Conservation (phyloP, 2,888 invertebrate genomes). For the Rutpela maculata region DNA sequence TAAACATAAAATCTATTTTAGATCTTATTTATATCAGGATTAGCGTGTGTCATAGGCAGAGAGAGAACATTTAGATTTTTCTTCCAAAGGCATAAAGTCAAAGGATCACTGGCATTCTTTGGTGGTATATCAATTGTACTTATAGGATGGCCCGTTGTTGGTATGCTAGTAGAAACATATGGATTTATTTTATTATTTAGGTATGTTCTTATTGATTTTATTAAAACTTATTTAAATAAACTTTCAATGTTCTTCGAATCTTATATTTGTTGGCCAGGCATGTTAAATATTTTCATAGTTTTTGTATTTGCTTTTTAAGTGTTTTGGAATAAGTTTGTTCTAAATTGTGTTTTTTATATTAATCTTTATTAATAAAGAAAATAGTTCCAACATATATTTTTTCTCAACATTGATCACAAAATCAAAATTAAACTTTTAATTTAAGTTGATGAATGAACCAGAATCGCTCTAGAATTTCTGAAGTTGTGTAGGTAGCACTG, state of each 20-base stretch:
- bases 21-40: constrained; percentile 96
- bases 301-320: background rate
- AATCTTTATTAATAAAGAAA: background rate
- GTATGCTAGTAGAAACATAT: constrained; percentile 97
- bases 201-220: constrained; percentile 72
- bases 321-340: background rate
- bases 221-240: constrained; percentile 30
- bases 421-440: no score
- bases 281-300: background rate
- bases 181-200: constrained; percentile 93
- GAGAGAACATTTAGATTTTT: constrained; percentile 97
- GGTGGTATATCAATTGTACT: constrained; percentile 95
- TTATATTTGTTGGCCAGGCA: constrained; percentile 12
- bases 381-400: background rate
- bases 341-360: background rate
- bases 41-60: constrained; percentile 97
- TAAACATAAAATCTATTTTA: constrained; percentile 74
- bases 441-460: no score
- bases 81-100: constrained; percentile 96
- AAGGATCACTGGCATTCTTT: constrained; percentile 92
- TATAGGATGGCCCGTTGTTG: constrained; percentile 96
- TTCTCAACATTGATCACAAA: background rate
- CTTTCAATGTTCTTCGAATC: constrained; percentile 31
- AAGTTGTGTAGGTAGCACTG: no score
- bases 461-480: no score